Conservation (phyloP, 2,113 vertebrate genomes). For the Danio rerio region DNA sequence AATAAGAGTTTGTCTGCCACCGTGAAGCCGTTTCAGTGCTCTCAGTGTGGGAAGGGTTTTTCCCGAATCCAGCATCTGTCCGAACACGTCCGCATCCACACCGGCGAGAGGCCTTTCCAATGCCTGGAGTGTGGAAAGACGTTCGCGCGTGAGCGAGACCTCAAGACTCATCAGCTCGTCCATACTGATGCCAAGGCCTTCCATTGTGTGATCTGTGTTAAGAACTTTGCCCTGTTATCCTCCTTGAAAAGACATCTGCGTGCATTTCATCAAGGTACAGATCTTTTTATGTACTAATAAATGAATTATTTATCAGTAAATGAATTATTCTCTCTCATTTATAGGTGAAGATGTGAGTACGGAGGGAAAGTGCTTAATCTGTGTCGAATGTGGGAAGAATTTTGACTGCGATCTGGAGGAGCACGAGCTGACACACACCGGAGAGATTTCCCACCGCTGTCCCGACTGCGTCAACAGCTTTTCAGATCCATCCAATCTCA, state of each 20-base stretch:
- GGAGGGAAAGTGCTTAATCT: slow-evolving; percentile 33
- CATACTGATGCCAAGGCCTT: slow-evolving; percentile 2
- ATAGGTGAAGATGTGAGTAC: slow-evolving; percentile 31
- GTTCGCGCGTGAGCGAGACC: slow-evolving; percentile 21
- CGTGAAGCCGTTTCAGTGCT: slow-evolving; percentile 14
- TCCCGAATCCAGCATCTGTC: slow-evolving; percentile 31
- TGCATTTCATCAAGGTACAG: slow-evolving; percentile 31
- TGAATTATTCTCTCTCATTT: too few relatives aligned
- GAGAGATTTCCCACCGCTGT: slow-evolving; percentile 43
- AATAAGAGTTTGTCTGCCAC: background rate
- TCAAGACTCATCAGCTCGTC: slow-evolving; percentile 31
- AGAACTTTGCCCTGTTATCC: slow-evolving; percentile 13
- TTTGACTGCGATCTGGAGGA: slow-evolving; percentile 28
- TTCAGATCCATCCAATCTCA: background rate
- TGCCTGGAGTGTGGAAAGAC: slow-evolving; percentile 28
- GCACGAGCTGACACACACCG: slow-evolving; percentile 28
- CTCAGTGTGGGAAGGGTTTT: slow-evolving; percentile 31
- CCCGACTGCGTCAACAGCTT: slow-evolving; percentile 21
- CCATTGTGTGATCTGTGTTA: slow-evolving; percentile 27
- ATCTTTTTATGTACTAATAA: too few relatives aligned
- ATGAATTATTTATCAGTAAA: too few relatives aligned
- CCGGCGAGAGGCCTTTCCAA: slow-evolving; percentile 27
- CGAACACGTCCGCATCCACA: slow-evolving; percentile 38
- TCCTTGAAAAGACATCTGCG: slow-evolving; percentile 37
- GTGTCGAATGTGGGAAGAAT: slow-evolving; percentile 32